phyloP scores from a whole-genome alignment of 2,888 invertebrate species.

The Agrochola circellaris region DNA sequence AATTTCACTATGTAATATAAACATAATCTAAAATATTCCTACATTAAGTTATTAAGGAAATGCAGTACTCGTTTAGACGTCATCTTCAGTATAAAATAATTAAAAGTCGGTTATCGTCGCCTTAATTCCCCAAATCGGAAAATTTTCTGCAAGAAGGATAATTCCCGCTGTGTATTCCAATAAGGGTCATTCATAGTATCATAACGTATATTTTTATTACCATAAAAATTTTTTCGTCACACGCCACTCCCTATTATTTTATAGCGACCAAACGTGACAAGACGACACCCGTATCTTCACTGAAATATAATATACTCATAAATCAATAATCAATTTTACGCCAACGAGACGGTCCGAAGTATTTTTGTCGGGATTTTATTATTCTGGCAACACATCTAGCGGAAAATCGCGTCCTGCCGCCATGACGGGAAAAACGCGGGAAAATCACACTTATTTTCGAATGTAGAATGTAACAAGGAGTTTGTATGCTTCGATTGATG shows the following conservation, averaged over 20 bases:
- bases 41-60: too few relatives aligned
- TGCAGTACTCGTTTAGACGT: too few relatives aligned
- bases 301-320: constrained; percentile 75
- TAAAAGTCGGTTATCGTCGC: too few relatives aligned
- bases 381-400: constrained; percentile 84
- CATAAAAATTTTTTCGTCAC: constrained; percentile 78
- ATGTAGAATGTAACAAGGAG: constrained; percentile 73
- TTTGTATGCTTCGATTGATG: constrained; percentile 68
- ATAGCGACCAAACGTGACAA: constrained; percentile 70
- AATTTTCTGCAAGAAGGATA: background rate
- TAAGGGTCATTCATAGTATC: constrained; percentile 1
- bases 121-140: background rate
- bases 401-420: constrained; percentile 85
- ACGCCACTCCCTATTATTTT: constrained; percentile 78
- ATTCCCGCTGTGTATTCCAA: background rate
- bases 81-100: too few relatives aligned
- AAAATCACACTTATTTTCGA: constrained; percentile 76
- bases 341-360: constrained; percentile 79
- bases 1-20: too few relatives aligned
- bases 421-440: constrained; percentile 72
- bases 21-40: too few relatives aligned
- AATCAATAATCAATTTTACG: constrained; percentile 90
- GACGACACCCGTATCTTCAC: constrained; percentile 67
- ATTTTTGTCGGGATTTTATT: constrained; percentile 85
- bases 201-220: constrained; percentile 65